These are phyloP conservation scores for Sigmodon hispidus DNA, from an alignment of 2,113 vertebrate species.

Conservation along the genomic window DNA sequence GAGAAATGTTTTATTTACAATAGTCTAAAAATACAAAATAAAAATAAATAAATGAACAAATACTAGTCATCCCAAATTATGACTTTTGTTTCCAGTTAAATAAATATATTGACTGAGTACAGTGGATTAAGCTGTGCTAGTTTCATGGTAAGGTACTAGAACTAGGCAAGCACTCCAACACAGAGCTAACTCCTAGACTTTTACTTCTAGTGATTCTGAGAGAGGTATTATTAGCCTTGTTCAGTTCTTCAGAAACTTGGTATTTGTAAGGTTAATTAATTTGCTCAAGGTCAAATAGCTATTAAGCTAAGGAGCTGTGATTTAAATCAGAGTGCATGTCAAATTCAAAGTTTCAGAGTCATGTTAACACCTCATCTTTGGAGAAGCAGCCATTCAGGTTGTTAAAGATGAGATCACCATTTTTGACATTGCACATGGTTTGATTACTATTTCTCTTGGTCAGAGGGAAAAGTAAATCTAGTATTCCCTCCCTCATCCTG, in stretches of 20 bases:
- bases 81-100: conserved; percentile 19
- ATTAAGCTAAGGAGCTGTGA: conserved; percentile 19
- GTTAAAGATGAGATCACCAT: not conserved
- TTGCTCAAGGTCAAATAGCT: conserved; percentile 20
- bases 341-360: not conserved
- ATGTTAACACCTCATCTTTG: conserved; percentile 14
- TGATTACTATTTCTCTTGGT: not conserved
- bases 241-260: not conserved
- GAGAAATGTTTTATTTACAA: not conserved
- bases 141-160: not conserved
- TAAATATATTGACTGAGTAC: not conserved
- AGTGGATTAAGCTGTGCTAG: not conserved
- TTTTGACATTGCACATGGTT: not conserved
- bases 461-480: not conserved
- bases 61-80: not conserved
- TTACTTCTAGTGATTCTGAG: not conserved
- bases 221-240: not conserved
- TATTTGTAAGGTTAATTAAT: conserved; percentile 46
- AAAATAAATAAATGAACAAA: not conserved
- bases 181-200: not conserved
- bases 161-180: not conserved
- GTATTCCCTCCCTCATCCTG: not conserved
- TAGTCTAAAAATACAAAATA: not conserved
- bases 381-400: not conserved
- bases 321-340: conserved; percentile 36